Evolutionary conservation across 2,797 vertebrate species (phyloP).

Genomic region (Spea hammondii): DNA sequence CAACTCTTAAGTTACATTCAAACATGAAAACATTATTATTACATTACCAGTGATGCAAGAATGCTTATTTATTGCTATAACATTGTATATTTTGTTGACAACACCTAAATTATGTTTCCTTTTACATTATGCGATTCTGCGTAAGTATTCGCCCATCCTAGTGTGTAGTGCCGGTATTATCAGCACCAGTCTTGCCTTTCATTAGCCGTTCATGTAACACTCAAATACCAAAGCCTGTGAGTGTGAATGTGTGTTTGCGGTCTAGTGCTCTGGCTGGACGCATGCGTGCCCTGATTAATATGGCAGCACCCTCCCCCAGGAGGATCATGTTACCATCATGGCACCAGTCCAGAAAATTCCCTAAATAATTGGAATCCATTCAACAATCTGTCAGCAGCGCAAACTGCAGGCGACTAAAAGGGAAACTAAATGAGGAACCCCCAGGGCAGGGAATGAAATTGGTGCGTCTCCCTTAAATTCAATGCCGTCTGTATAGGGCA

Average conservation of each 20-base stretch:
- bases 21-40: too few species aligned
- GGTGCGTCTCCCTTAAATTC: not conserved
- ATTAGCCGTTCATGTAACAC: not conserved
- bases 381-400: slow-evolving; percentile 32
- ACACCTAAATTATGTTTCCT: too few species aligned
- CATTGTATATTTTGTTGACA: too few species aligned
- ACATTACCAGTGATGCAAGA: too few species aligned
- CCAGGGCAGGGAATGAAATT: slow-evolving; percentile 14
- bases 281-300: slow-evolving; percentile 13
- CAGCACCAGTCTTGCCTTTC: not conserved
- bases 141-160: too few species aligned
- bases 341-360: slow-evolving; percentile 26
- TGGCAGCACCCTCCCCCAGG: slow-evolving; percentile 8
- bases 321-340: slow-evolving; percentile 28
- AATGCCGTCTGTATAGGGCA: slow-evolving; percentile 6
- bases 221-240: not conserved
- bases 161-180: not conserved
- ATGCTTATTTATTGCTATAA: too few species aligned
- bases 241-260: not conserved
- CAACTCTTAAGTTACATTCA: too few species aligned
- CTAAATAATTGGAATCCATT: slow-evolving; percentile 22
- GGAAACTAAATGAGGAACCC: slow-evolving; percentile 26
- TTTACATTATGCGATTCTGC: too few species aligned
- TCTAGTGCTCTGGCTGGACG: not conserved
- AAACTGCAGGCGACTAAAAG: slow-evolving; percentile 6